Conservation (phyloP, 2,888 invertebrate species). For the Xestoiulus laeticollis region DNA sequence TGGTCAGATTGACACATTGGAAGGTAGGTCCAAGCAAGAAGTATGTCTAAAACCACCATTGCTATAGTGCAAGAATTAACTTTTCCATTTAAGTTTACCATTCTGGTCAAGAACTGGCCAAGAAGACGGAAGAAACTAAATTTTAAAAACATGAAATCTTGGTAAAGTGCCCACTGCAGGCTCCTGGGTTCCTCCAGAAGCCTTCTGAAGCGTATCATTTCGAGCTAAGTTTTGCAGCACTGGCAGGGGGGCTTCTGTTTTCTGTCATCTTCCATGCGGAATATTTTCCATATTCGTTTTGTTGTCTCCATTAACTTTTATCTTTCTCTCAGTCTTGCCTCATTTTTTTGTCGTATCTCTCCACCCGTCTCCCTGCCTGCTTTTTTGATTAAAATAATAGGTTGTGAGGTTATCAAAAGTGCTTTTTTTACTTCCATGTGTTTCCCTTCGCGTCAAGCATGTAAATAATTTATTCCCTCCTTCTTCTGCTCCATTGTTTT, state of each 20-base stretch:
- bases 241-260: constrained; percentile 34
- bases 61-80: no score
- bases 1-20: no score
- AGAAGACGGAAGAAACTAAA: not conserved
- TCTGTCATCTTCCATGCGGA: constrained; percentile 34
- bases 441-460: constrained; percentile 32
- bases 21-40: no score
- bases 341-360: not conserved
- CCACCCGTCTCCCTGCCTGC: not conserved
- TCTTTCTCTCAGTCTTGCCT: constrained; percentile 24
- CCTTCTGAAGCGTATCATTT: not conserved
- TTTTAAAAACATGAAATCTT: not conserved
- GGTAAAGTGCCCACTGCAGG: not conserved
- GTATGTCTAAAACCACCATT: no score
- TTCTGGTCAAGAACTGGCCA: not conserved
- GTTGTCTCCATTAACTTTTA: constrained; percentile 38
- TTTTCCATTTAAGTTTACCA: not conserved
- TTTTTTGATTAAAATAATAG: constrained; percentile 41
- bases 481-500: constrained; percentile 43
- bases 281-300: constrained; percentile 9
- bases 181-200: not conserved
- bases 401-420: constrained; percentile 43
- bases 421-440: constrained; percentile 40
- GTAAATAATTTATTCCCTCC: constrained; percentile 43
- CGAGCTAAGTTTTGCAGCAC: not conserved